These are phyloP conservation scores for Oconnorella tubifera DNA, from an alignment of 2,888 invertebrate species.

Conservation along the genomic window DNA sequence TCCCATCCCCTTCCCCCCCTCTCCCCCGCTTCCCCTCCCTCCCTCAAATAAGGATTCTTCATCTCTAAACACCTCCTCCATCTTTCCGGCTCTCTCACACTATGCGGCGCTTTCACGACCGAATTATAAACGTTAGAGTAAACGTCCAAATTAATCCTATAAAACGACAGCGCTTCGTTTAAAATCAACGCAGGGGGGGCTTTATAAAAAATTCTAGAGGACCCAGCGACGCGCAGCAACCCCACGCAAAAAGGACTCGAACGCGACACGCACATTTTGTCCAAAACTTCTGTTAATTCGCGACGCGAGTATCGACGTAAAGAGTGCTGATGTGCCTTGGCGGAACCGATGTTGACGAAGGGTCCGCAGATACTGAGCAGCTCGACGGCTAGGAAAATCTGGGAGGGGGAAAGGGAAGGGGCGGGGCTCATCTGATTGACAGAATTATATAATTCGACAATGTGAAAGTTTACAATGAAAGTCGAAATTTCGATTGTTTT, in stretches of 20 bases:
- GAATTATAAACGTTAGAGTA: conserved; percentile 19
- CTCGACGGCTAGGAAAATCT: conserved; percentile 16
- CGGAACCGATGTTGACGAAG: conserved; percentile 25
- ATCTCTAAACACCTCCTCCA: conserved; percentile 19
- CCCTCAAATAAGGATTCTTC: conserved; percentile 21
- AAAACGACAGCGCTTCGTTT: conserved; percentile 19
- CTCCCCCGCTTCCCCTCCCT: no score
- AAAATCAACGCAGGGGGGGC: conserved; percentile 18
- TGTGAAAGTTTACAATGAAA: no score
- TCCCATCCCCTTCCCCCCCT: no score
- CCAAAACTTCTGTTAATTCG: conserved; percentile 17
- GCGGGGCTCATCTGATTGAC: no score
- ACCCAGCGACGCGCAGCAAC: conserved; percentile 17
- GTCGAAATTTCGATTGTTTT: no score
- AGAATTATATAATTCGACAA: no score
- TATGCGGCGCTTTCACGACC: conserved; percentile 20
- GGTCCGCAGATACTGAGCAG: conserved; percentile 20
- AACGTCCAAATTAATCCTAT: conserved; percentile 13
- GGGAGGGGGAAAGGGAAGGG: conserved; percentile 10
- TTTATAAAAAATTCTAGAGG: conserved; percentile 22
- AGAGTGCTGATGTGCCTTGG: conserved; percentile 21
- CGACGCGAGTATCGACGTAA: conserved; percentile 12
- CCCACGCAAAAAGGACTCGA: conserved; percentile 19
- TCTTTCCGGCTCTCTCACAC: conserved; percentile 18
- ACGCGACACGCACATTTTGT: conserved; percentile 18